Evolutionary conservation across 2,113 vertebrate species (phyloP).

Genomic region (Lophius piscatorius): DNA sequence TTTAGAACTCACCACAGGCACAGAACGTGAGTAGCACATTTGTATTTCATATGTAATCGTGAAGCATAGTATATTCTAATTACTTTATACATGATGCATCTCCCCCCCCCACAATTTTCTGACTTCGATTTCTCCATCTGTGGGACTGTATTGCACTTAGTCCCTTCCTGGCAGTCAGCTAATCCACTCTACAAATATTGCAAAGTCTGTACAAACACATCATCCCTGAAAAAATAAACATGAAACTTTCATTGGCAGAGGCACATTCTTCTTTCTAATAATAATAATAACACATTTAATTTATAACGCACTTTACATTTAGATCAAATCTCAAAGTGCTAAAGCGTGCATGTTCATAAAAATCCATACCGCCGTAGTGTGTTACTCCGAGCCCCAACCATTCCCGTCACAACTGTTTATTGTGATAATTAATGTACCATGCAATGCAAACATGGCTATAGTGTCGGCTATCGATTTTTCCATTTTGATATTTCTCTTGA

Average conservation of each 20-base stretch:
- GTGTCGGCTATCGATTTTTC: conserved; percentile 46
- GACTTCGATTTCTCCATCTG: background rate
- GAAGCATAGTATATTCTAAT: too few relatives aligned
- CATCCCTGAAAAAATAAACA: conserved; percentile 31
- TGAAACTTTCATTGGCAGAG: conserved; percentile 32
- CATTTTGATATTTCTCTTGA: conserved; percentile 48
- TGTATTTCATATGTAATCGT: too few relatives aligned
- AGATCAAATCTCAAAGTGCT: too few relatives aligned
- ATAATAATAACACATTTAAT: too few relatives aligned
- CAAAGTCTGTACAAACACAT: conserved; percentile 30
- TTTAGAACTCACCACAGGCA: too few relatives aligned
- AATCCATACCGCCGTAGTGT: conserved; percentile 46
- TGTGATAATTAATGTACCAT: conserved; percentile 52
- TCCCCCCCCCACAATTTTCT: too few relatives aligned
- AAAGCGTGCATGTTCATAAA: conserved; percentile 27
- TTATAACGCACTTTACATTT: too few relatives aligned
- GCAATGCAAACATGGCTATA: conserved; percentile 55
- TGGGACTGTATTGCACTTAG: background rate
- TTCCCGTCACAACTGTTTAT: conserved; percentile 31
- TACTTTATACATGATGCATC: too few relatives aligned
- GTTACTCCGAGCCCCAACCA: conserved; percentile 42
- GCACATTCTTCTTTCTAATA: conserved; percentile 3
- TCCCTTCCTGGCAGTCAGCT: conserved; percentile 10
- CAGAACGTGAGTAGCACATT: too few relatives aligned
- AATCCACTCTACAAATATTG: conserved; percentile 33